Evolutionary conservation across 2,797 vertebrate genomes (phyloP).

Genomic region (Craterocephalus amniculus): DNA sequence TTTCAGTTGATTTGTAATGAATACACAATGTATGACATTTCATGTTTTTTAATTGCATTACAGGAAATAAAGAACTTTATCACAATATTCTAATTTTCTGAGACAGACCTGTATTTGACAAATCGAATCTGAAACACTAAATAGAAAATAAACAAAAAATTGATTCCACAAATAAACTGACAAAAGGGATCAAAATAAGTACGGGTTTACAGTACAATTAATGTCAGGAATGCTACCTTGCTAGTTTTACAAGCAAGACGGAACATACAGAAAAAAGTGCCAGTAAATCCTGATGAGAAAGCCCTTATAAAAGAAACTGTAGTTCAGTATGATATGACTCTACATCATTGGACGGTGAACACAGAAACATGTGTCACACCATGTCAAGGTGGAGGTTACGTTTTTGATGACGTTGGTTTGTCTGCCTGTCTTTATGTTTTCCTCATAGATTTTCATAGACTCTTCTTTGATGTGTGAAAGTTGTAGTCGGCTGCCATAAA

Average conservation of each 20-base stretch:
- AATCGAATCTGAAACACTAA: background rate
- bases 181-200: background rate
- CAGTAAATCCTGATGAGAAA: background rate
- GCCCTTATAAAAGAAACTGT: background rate
- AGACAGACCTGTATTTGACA: no score
- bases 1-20: no score
- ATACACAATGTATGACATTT: no score
- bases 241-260: background rate
- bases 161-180: background rate
- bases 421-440: no score
- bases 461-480: no score
- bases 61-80: no score
- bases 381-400: background rate
- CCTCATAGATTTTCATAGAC: no score
- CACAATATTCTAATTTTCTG: no score
- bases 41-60: no score
- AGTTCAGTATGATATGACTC: background rate
- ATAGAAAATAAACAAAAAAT: background rate
- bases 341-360: background rate
- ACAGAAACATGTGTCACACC: background rate
- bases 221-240: background rate
- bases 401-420: no score
- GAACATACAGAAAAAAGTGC: background rate
- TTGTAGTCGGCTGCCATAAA: no score
- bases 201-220: background rate